Percentiles rank a stretch among this genome's conserved stretches.
phyloP scores from a whole-genome alignment of 2,113 vertebrate genomes.

The Chelonoidis abingdonii region DNA sequence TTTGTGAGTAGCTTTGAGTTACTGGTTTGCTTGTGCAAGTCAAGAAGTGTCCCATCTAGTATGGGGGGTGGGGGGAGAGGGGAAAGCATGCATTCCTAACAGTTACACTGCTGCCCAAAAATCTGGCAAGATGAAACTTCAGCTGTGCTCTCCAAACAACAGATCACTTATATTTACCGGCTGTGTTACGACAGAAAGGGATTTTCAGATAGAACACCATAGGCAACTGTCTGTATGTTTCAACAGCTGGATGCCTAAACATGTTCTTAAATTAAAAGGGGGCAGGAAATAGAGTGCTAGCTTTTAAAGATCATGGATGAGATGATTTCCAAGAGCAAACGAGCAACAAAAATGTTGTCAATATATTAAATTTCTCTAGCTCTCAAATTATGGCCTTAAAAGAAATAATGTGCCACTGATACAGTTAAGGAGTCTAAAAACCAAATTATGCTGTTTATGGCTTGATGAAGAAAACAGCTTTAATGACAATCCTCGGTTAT shows the following conservation, averaged over 20 bases:
- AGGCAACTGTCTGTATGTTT: conserved; percentile 39
- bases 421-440: conserved; percentile 33
- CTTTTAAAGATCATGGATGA: not conserved
- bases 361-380: not conserved
- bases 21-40: not conserved
- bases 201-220: conserved; percentile 14
- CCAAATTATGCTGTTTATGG: conserved; percentile 39
- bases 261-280: conserved; percentile 10
- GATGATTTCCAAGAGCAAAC: not conserved
- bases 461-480: conserved; percentile 47
- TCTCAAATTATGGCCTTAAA: not conserved
- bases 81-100: not conserved
- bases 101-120: not conserved
- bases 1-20: not conserved
- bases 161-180: not conserved
- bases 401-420: not conserved
- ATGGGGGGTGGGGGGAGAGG: too few relatives aligned
- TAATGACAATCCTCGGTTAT: conserved; percentile 73
- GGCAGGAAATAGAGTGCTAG: not conserved
- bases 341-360: not conserved
- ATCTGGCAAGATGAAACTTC: conserved; percentile 39
- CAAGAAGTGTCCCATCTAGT: not conserved
- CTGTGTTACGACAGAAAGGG: not conserved
- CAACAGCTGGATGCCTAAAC: conserved; percentile 55
- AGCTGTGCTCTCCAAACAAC: conserved; percentile 68